Percentiles rank a stretch among this genome's conserved stretches.
These are phyloP conservation scores for Leistus spinibarbis DNA, from an alignment of 2,888 invertebrate species.

Conservation along the genomic window DNA sequence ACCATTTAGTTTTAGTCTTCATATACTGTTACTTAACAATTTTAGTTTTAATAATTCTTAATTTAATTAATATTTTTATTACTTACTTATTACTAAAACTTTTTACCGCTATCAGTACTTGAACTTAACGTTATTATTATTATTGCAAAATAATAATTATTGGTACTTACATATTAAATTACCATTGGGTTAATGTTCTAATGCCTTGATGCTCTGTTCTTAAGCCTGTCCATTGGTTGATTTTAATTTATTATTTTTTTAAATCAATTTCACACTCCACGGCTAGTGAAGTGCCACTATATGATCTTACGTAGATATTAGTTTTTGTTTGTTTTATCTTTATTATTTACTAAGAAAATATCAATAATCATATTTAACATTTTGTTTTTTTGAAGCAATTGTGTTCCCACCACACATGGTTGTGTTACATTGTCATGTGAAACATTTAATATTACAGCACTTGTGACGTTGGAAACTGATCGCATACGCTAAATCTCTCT, in stretches of 20 bases:
- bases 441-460: conserved; percentile 37
- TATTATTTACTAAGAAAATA: background rate
- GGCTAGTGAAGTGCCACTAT: conserved; percentile 35
- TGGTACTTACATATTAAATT: conserved; percentile 29
- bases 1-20: background rate
- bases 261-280: conserved; percentile 36
- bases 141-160: conserved; percentile 22
- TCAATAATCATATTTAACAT: conserved; percentile 14
- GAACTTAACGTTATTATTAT: conserved; percentile 27
- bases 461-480: conserved; percentile 4
- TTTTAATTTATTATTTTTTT: conserved; percentile 9
- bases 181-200: conserved; percentile 33
- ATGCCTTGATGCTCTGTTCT: conserved; percentile 39
- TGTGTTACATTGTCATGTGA: conserved; percentile 33
- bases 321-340: conserved; percentile 27
- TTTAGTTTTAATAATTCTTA: background rate
- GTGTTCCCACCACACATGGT: conserved; percentile 36
- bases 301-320: conserved; percentile 34
- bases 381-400: conserved; percentile 30
- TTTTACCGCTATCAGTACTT: background rate
- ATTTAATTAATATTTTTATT: background rate
- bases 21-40: background rate
- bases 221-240: conserved; percentile 27
- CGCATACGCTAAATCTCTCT: background rate
- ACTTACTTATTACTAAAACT: conserved; percentile 2